Evolutionary conservation across 2,888 invertebrate genomes (phyloP), one percentile per base, ranked within the genome.

Genomic region (Globia sparganii): DNA sequence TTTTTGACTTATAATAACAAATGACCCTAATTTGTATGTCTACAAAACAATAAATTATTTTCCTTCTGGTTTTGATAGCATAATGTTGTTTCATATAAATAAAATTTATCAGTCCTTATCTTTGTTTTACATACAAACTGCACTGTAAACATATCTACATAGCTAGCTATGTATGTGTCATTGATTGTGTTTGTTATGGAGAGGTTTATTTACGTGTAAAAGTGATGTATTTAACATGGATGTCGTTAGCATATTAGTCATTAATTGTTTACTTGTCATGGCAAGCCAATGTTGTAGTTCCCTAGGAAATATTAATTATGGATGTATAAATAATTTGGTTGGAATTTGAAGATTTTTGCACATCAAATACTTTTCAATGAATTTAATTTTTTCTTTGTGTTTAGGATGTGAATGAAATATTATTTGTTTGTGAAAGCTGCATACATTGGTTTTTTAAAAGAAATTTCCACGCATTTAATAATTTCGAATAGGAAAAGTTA

Each of bases 91-190:
- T 79, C 61, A 84, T 82, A 87, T 90, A 89, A 90, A 89, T 88
- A 89, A 46, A 76, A 75, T 80, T 89, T 91, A 92, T 91, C 91
- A 84, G 72, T 77, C 70, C 86, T 93, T 93, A 94, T 94, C 93
- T 81, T 25, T 77, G 81, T 79, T 88, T 75, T 82, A 86, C 78
- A 78, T 83, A 68, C 66, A 73, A 80, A 79, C 75, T 88, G 86
- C 77, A 84, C 64, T 80, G 84, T 81, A 85, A 84, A 68, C 76
- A 43, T 87, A 88, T 76, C 13, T 43, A 43, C 43, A 43, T 43
- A 43, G 15, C 43, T 43, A 43, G 15, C 43, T 85, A 79, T 83
- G 75, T 89, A 80, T 84, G 78, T 89, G 84, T 90, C 87, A 90
- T 87, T 89, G 87, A 88, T 86, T 85, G 83, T 65, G 68, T 75